Evolutionary conservation across 1,140 invertebrate genomes (phyloP), one percentile per base, ranked within the genome.

Genomic region (Amphibalanus amphitrite): DNA sequence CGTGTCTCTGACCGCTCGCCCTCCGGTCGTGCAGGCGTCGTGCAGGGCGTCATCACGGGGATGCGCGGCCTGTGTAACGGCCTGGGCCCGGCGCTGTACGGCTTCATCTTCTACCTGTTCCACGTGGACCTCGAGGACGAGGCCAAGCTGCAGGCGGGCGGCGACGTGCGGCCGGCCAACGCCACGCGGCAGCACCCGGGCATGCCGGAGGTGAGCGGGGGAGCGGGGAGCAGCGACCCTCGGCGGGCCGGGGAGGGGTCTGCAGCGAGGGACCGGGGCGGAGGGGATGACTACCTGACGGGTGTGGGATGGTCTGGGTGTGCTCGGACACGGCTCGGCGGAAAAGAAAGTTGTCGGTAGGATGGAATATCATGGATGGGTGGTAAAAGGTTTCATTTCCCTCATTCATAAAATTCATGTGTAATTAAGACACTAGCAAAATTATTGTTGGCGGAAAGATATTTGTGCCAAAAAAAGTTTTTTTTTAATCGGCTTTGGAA

Each of bases 21-120:
- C n/a, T n/a, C 28, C 30, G n/a, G 47, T 28, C 74, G 69, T 79
- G 17, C 77, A 88, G 87, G 94, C 72, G 88, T 98, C 30, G 95
- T 97, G 47, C 97, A 99, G 82, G 97, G 97, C 30, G 95, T 99
- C 86, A 92, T 99, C 25, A 99, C 97, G 20, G 93, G 92, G 38
- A 93, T 95, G 85, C 82, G 95, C 75, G 95, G 95, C 23, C 85
- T 98, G 29, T 94, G 92, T 79, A 93, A 92, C 80, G 93, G 93
- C 3, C 82, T 97, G 26, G 95, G 95, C 3, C 95, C 95, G 0
- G 95, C 94, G 17, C 87, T 97, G 81, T 99, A 97, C 82, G 97
- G 97, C 29, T 87, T 99, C 71, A 95, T 99, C 76, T 99, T 99
- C 82, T 99, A 96, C 82, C 83, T 98, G 75, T 99, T 99, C 81